Evolutionary conservation across 2,113 vertebrate species (phyloP), one percentile per base, ranked within the genome.

Genomic region (Rhinichthys klamathensis): DNA sequence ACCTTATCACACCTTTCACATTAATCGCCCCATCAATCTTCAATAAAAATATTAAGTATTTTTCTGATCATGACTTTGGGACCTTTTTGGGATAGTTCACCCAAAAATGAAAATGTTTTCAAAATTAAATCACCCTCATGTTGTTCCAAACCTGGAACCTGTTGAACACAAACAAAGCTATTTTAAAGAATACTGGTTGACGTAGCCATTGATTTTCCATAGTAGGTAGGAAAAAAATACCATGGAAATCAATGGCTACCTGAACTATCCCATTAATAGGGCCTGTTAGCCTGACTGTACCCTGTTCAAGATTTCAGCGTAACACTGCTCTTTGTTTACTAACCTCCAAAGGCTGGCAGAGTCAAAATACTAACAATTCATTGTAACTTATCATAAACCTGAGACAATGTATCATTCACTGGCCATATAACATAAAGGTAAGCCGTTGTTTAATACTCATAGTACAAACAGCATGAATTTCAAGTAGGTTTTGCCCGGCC

Each of bases 321-420:
- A 84, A 80, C 56, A 69, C 58, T 84, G 69, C 51, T 32, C n/a
- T 87, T 79, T 80, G 63, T 46, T 75, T 67, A n/a, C 35, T 56
- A n/a, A 32, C 25, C 67, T 10, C 32, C 21, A 77, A 25, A 70
- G 35, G 11, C 32, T n/a, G 35, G 18, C 4, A 70, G 58, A 67
- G 10, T 18, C 25, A 49, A 70, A 35, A 60, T 13, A 32, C 5
- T 73, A n/a, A 65, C 32, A 79, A 38, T 79, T 65, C 5, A 30
- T 51, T 63, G 44, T 35, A 69, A 35, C 32, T 49, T 35, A 75
- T 56, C 54, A 56, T 80, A 46, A 60, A 74, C 78, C 86, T 70
- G 38, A 75, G 6, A 82, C n/a, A 84, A 77, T 35, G 30, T 72
- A 73, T 80, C 38, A 49, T 70, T 25, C 41, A 30, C 18, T 79